phyloP scores from a whole-genome alignment of 2,888 invertebrate genomes.

The Tuta absoluta region DNA sequence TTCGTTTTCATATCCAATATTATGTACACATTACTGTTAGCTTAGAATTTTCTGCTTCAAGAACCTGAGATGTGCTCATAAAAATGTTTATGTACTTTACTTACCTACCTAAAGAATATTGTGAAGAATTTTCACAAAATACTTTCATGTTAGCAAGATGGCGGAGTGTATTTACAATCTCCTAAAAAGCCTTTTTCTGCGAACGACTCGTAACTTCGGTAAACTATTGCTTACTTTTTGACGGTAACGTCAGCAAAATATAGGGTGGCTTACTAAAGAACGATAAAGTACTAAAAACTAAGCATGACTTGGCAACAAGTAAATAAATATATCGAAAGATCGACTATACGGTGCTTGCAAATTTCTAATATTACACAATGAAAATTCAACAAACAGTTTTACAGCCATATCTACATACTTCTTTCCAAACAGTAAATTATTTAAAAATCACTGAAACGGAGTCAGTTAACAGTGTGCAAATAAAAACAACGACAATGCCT shows the following conservation, averaged over 20 bases:
- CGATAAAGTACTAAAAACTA: too few species aligned
- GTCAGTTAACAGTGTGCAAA: not conserved
- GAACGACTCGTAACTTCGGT: slow-evolving; percentile 27
- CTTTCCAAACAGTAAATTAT: too few species aligned
- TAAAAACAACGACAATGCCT: not conserved
- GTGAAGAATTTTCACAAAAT: slow-evolving; percentile 23
- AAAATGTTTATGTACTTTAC: slow-evolving; percentile 5
- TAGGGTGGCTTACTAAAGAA: not conserved
- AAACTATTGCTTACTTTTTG: slow-evolving; percentile 31
- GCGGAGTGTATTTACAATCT: slow-evolving; percentile 30
- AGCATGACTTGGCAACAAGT: too few species aligned
- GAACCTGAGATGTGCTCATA: slow-evolving; percentile 6
- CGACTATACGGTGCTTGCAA: too few species aligned
- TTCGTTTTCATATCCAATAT: not conserved
- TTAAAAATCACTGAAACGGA: too few species aligned
- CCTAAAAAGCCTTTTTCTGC: slow-evolving; percentile 28
- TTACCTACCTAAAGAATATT: slow-evolving; percentile 4
- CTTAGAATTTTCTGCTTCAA: slow-evolving; percentile 4
- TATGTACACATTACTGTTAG: slow-evolving; percentile 6
- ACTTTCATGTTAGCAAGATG: slow-evolving; percentile 26
- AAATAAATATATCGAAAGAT: too few species aligned
- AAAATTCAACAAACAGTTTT: too few species aligned
- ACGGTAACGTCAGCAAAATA: slow-evolving; percentile 20
- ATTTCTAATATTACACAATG: too few species aligned
- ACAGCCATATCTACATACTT: too few species aligned